Conservation (phyloP, 2,888 invertebrate genomes). For the Harpagoxenus sublaevis region DNA sequence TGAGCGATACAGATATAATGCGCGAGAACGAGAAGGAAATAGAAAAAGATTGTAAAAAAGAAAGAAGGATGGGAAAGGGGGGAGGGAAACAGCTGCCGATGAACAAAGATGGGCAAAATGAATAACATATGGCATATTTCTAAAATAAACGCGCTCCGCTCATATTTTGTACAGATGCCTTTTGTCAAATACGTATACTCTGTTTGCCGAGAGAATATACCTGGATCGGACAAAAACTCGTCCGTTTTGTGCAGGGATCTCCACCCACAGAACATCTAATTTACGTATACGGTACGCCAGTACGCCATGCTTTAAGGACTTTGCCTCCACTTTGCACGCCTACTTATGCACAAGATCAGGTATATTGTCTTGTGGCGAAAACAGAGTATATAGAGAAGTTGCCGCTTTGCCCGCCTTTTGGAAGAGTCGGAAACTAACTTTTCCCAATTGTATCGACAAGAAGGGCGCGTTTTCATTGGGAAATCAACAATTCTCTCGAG, state of each 20-base stretch:
- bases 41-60: slow-evolving; percentile 3
- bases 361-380: no score
- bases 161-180: slow-evolving; percentile 25
- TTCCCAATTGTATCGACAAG: not conserved
- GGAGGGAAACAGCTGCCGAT: not conserved
- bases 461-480: not conserved
- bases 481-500: slow-evolving; percentile 3
- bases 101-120: slow-evolving; percentile 30
- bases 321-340: no score
- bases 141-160: slow-evolving; percentile 40
- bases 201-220: no score
- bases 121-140: slow-evolving; percentile 45
- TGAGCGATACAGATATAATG: slow-evolving; percentile 14
- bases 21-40: not conserved
- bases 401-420: not conserved
- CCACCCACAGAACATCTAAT: no score
- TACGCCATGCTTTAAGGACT: no score
- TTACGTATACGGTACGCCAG: no score
- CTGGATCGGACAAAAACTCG: no score
- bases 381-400: not conserved
- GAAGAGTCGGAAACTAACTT: slow-evolving; percentile 26
- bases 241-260: no score
- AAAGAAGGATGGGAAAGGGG: slow-evolving; percentile 4
- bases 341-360: no score
- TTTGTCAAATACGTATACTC: slow-evolving; percentile 2